Conservation (phyloP, 2,113 vertebrate species). For the Corydoras sp. region DNA sequence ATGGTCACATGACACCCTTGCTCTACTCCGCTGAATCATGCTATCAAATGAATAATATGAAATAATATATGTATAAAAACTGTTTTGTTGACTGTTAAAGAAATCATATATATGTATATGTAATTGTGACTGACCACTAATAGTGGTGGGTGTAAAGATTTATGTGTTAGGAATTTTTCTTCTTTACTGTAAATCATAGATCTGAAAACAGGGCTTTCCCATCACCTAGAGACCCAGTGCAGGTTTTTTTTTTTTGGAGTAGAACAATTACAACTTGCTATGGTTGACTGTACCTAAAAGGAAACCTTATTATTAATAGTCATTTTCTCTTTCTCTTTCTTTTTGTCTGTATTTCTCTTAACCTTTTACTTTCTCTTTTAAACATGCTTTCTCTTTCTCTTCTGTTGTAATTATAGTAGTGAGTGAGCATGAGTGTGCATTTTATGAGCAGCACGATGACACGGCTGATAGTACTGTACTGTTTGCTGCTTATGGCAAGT, state of each 20-base stretch:
- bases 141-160: slow-evolving; percentile 6
- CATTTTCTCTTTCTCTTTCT: background rate
- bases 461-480: no score
- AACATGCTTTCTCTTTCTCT: slow-evolving; percentile 12
- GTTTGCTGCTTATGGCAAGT: no score
- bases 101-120: slow-evolving; percentile 23
- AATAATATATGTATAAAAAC: no score
- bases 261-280: background rate
- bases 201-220: background rate
- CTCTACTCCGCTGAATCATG: slow-evolving; percentile 37
- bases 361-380: slow-evolving; percentile 11
- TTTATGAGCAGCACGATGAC: background rate
- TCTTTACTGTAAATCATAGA: slow-evolving; percentile 16
- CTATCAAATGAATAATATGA: background rate
- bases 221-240: background rate
- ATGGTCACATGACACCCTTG: slow-evolving; percentile 27
- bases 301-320: background rate
- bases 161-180: background rate
- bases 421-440: background rate
- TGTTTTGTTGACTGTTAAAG: slow-evolving; percentile 13
- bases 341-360: background rate
- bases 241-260: background rate
- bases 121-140: background rate
- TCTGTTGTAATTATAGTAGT: background rate
- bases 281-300: no score